Base-by-base conservation (phyloP, 2,888 invertebrate species). In the Desoria tigrina region DNA sequence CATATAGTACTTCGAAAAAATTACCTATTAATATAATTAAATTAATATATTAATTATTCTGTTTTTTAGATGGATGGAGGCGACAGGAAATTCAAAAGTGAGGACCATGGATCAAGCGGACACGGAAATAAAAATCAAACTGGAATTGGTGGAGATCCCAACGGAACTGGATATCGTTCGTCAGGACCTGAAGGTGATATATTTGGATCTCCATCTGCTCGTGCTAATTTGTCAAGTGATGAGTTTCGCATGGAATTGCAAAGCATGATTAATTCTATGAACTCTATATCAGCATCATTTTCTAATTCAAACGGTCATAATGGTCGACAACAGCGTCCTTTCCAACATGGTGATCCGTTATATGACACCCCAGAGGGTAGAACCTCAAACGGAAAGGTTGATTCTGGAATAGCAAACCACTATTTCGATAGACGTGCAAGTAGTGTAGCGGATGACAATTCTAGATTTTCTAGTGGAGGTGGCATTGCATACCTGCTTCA, bases 91-190 rank as follows among this genome's bases (percentile, higher is more conserved):
- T 86, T 87, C 77, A 87, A 87, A 21, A 88, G 89, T 73, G 89
- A 89, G 77, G 88, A 88, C 18, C 89, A 88, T 0, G 89, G 89
- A 0, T 89, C 88, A 28, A 88, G 88, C 74, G 88, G 89, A 0
- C 89, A 89, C 77, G 88, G 89, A 51, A 89, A 89, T 77, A 89
- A 89, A 78, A 88, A 59, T 39, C 66, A 66, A 59, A 65, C 71
- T 49, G 61, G 42, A 6, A 23, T 54, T n/a, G 53, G 58, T 55
- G 63, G 56, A n/a, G 67, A 67, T 14, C 26, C 23, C 14, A 53
- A 42, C 55, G 53, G 54, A 27, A 42, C 42, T n/a, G 55, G 27
- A 32, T 32, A 11, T 11, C 32, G 32, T 32, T 32, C 32, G 4
- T 32, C 26, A 28, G 54, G 28, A 11, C 32, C 18, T n/a, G 56